Evolutionary conservation across 1,140 invertebrate genomes (phyloP).

Genomic region (Lucilia cuprina): DNA sequence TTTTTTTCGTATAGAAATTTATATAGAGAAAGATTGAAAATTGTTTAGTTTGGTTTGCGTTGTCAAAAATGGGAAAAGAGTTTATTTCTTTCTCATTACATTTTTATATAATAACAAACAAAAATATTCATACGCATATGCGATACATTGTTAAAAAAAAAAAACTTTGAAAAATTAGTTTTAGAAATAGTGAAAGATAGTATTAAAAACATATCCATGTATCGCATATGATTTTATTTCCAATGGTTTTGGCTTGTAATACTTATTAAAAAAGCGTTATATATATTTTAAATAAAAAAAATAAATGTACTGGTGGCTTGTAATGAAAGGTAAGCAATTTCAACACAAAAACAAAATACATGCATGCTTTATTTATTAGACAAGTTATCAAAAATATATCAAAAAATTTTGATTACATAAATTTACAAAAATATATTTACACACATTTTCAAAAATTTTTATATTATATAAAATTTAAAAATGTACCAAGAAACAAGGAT

Average conservation of each 20-base stretch:
- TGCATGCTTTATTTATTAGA: background rate
- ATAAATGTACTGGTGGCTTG: background rate
- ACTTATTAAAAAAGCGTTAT: background rate
- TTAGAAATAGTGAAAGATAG: background rate
- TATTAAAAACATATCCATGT: background rate
- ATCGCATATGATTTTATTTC: background rate
- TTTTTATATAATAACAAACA: background rate
- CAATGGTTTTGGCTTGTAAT: background rate
- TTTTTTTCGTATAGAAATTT: conserved; percentile 9
- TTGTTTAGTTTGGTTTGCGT: conserved; percentile 42
- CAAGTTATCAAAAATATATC: background rate
- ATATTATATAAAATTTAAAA: no score
- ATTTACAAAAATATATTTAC: background rate
- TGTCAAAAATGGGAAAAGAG: conserved; percentile 63
- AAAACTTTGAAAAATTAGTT: background rate
- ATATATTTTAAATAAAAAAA: background rate
- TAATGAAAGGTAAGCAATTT: background rate
- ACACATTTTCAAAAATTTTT: no score
- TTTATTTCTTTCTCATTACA: conserved; percentile 39
- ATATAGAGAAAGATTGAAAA: background rate
- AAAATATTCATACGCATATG: conserved; percentile 43
- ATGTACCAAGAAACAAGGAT: no score
- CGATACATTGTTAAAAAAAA: conserved; percentile 38
- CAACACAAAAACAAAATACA: background rate
- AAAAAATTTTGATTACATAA: background rate